Base-by-base conservation (phyloP, 2,888 invertebrate genomes). In the Alcis repandata region DNA sequence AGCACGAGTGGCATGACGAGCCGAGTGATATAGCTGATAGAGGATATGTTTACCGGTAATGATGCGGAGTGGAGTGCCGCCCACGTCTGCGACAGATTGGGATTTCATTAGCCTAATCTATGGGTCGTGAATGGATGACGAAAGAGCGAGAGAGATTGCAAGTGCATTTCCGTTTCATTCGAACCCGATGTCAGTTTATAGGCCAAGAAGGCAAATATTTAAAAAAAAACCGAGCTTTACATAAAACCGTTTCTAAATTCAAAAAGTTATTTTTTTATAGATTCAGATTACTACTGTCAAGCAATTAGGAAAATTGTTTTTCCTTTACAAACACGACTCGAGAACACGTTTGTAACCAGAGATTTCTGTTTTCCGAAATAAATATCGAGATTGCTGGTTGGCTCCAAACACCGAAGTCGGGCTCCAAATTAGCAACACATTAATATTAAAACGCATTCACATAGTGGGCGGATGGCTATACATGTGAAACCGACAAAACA, bases 1-100 rank as follows among this genome's bases (percentile, higher is more conserved):
- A 36, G 51, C 36, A 13, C 36, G 19, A 51, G 51, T 51, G 51
- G 51, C 17, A 6, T 51, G 51, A 51, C 51, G 36, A 51, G n/a
- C 13, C 19, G 7, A 33, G 36, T 36, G 36, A 7, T n/a, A 33
- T 4, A 32, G 15, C 32, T 19, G 51, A 51, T 51, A 51, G 38
- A 20, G 8, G 36, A 38, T 19, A 20, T 32, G 8, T 36, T 51
- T 0, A 8, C 13, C 19, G 19, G 36, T 19, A 51, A 32, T 19
- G 19, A n/a, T 36, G 46, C 20, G 4, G 51, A 11, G 13, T 51
- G 20, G 36, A 38, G 10, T 36, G 19, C 20, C 51, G 19, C 51
- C 36, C 36, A 36, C 51, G 36, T 19, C 51, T 13, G 51, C 13
- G 33, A 32, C 19, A 51, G 19, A 51, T 36, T 13, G 10, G 11